Evolutionary conservation across 2,797 vertebrate genomes (phyloP), one percentile per base, ranked within the genome.

Genomic region (Micropoecilia bifurca): DNA sequence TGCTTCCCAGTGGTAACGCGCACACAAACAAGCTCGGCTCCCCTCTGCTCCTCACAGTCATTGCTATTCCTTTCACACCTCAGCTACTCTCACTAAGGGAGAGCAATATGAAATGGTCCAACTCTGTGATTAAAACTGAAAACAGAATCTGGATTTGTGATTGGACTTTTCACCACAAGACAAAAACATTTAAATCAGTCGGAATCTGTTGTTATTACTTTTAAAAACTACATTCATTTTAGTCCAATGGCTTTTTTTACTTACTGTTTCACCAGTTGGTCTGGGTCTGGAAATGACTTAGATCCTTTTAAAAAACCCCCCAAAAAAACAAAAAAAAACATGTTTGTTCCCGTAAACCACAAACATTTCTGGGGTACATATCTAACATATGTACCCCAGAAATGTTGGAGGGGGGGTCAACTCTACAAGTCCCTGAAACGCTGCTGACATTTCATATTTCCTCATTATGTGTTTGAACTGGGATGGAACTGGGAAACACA

Each of bases 51-150:
- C 82, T 87, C 81, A 10, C 79, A 87, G 88, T 95, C 90, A 93
- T 94, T 95, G 92, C 83, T 93, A 95, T 95, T 96, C 93, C 87
- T 84, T 93, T 91, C 94, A 95, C 94, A 91, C 88, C 81, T 85
- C 89, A 80, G 89, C 86, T 92, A 59, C 83, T 83, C 88, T 91
- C 90, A 83, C 88, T 87, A 87, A 82, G 72, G 80, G 61, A 82
- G 82, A 91, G 82, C 87, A 90, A 88, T 86, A 92, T 89, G 86
- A 94, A 92, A 91, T 81, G 88, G 81, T 87, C 88, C 83, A 83
- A 89, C 78, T 84, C 79, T 88, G 84, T 76, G 87, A 87, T 91
- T 91, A 89, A 87, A 90, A 88, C 77, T 82, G 85, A 75, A 90
- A 90, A 90, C 87, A 10, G 88, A 91, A 91, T 90, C 74, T 83